phyloP scores from a whole-genome alignment of 2,113 vertebrate species.

The Callipepla squamata region DNA sequence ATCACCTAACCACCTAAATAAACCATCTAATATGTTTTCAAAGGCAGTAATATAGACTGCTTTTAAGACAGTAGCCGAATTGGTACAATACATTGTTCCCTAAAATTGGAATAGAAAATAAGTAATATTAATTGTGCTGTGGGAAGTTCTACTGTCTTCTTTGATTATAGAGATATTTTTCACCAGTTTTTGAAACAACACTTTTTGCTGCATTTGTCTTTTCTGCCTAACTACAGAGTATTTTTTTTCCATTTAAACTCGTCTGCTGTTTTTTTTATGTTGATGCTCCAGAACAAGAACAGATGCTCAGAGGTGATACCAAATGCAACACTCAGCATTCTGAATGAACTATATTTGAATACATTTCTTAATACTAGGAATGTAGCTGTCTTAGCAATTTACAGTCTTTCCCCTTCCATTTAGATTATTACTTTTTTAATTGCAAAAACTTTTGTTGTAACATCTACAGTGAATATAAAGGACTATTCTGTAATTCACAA shows the following conservation, averaged over 20 bases:
- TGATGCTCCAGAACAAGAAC: neutral
- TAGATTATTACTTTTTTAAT: too few relatives aligned
- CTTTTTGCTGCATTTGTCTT: neutral
- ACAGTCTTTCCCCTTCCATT: fast-evolving
- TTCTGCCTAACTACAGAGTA: neutral
- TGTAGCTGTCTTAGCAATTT: neutral
- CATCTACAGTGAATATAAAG: neutral
- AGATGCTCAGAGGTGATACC: neutral
- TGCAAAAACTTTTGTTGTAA: neutral
- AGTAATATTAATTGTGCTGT: neutral
- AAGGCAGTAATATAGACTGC: neutral
- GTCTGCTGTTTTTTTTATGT: neutral
- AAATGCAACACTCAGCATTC: neutral
- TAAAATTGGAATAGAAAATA: neutral
- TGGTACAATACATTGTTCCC: neutral
- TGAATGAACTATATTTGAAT: neutral
- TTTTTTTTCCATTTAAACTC: neutral
- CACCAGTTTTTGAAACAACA: neutral
- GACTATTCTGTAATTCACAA: neutral
- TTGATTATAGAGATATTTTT: neutral
- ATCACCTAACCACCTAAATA: neutral
- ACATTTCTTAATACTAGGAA: neutral
- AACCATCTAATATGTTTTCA: neutral
- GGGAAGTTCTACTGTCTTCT: neutral
- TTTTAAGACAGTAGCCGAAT: neutral